Evolutionary conservation across 1,140 invertebrate species (phyloP), one percentile per base, ranked within the genome.

Genomic region (Plodia interpunctella): DNA sequence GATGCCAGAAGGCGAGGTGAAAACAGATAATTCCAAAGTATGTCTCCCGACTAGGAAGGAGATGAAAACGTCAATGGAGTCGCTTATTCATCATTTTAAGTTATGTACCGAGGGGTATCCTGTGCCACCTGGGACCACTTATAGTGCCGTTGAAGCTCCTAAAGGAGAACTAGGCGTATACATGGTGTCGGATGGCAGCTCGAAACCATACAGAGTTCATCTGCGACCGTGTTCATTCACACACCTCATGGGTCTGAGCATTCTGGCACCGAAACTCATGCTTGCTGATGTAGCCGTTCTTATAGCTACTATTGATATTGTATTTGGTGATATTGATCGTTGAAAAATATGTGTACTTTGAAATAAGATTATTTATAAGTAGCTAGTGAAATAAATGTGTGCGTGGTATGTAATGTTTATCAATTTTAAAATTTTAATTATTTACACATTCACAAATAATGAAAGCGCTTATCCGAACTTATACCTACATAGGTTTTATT

Each of bases 41-140:
- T 90, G 91, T 9, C 94, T 96, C 1, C 97, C 97, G 8, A 92
- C 84, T 35, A 84, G 96, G 64, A 84, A 83, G 6, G 94, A 97
- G 89, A 98, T 98, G 97, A 98, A 98, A 91, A 92, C 91, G 18
- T 95, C 94, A 8, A 97, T 97, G 96, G 96, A 97, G 84, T 92
- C 95, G 13, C 78, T 97, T 13, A 97, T 97, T 72, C 96, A 97
- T 85, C 96, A 97, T 74, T 97, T 97, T 75, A 97, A 97, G 85
- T 89, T 96, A 59, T 97, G 93, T 72, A 93, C 94, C 8, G 94
- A 96, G 87, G 96, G 96, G 6, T 95, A 93, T 73, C 87, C 91
- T 55, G 96, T 97, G 9, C 96, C 96, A 0, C 95, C 96, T 15
- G 96, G 96, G 4, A 82, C 91, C 0, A 96, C 95, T 0, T 97